These are phyloP conservation scores for Dinocampus coccinellae DNA, from an alignment of 2,888 invertebrate species.

Conservation along the genomic window DNA sequence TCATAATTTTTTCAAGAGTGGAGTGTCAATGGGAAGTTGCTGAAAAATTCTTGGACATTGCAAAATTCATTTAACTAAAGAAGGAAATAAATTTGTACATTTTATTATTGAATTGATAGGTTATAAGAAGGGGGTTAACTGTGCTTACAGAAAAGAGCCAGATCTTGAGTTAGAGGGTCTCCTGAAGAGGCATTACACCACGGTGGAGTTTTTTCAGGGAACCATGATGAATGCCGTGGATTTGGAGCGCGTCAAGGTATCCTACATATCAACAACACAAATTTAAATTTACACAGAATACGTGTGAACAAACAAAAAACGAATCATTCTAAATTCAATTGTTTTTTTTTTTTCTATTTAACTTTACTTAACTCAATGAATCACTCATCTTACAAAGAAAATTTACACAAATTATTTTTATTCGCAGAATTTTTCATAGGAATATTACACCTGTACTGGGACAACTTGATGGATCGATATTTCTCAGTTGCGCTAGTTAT, in stretches of 20 bases:
- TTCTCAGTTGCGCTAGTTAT: conserved; percentile 46
- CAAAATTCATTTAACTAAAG: neutral
- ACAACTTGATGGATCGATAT: conserved; percentile 61
- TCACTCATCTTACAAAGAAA: conserved; percentile 31
- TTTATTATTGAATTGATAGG: conserved; percentile 40
- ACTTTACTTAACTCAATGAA: conserved; percentile 30
- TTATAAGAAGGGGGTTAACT: conserved; percentile 67
- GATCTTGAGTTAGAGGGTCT: conserved; percentile 99
- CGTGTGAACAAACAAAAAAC: conserved; percentile 30
- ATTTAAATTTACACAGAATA: conserved; percentile 40
- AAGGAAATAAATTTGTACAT: neutral
- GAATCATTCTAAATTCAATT: conserved; percentile 12
- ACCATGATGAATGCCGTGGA: conserved; percentile 99
- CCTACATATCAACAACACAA: conserved; percentile 61
- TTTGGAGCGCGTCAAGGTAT: conserved; percentile 99
- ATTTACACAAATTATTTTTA: conserved; percentile 9
- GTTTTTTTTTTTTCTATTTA: neutral
- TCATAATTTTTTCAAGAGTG: too few relatives aligned
- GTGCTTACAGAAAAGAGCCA: conserved; percentile 94
- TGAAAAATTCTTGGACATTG: too few relatives aligned
- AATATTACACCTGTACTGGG: conserved; percentile 56
- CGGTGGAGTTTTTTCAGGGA: conserved; percentile 99
- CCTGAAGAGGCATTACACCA: conserved; percentile 99
- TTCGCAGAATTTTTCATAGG: conserved; percentile 53
- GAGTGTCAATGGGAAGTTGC: too few relatives aligned